Evolutionary conservation across 2,888 invertebrate species (phyloP).

Genomic region (Teinopalpus imperialis): DNA sequence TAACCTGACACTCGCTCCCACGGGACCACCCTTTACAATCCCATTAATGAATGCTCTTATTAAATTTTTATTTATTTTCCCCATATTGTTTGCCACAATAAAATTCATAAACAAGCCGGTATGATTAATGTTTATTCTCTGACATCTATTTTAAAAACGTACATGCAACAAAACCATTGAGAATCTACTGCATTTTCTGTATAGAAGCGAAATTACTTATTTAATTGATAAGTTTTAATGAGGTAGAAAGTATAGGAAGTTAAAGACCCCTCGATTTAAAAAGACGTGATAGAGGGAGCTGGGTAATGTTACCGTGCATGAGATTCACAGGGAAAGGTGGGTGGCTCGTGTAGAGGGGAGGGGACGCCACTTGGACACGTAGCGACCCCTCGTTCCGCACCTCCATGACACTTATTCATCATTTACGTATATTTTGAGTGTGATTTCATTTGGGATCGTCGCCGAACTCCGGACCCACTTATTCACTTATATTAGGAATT

Average conservation of each 20-base stretch:
- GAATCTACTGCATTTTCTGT: conserved; percentile 37
- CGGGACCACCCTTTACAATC: conserved; percentile 72
- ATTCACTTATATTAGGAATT: conserved; percentile 67
- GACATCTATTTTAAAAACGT: conserved; percentile 8
- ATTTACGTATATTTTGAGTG: conserved; percentile 76
- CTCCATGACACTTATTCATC: conserved; percentile 67
- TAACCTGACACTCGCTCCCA: conserved; percentile 72
- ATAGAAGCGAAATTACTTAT: conserved; percentile 11
- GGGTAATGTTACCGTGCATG: conserved; percentile 63
- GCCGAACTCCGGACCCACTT: conserved; percentile 55
- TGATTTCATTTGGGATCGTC: conserved; percentile 73
- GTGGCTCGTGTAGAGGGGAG: conserved; percentile 43
- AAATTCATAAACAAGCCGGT: conserved; percentile 18
- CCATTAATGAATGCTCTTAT: conserved; percentile 77
- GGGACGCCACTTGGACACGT: conserved; percentile 70
- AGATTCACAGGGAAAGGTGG: conserved; percentile 58
- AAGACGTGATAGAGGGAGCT: conserved; percentile 49
- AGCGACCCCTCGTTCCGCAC: conserved; percentile 46
- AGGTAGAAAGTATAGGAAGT: conserved; percentile 46
- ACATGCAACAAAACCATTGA: conserved; percentile 30
- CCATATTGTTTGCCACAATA: conserved; percentile 20
- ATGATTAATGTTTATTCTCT: conserved; percentile 26
- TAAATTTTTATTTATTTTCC: conserved; percentile 58
- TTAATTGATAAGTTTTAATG: conserved; percentile 29
- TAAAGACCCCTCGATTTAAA: conserved; percentile 47